Base-by-base conservation (phyloP, 2,888 invertebrate species). In the Noctua pronuba region DNA sequence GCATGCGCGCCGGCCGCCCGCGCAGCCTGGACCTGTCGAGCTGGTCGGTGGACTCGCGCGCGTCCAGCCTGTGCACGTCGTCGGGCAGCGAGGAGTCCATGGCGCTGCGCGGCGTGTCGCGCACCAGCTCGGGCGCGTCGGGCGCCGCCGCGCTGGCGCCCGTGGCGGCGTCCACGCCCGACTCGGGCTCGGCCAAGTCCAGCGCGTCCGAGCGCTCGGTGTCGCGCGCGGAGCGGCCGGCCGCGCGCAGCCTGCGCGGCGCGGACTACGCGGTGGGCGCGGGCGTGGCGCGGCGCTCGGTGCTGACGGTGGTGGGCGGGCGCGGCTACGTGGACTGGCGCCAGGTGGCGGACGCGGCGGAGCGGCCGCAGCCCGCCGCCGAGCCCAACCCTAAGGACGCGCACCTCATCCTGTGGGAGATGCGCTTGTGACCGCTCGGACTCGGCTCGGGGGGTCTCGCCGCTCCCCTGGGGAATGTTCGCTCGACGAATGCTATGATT, bases 351-450 rank as follows among this genome's bases (percentile, higher is more conserved):
- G 97, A 98, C 92, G 96, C 97, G 44, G 95, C 97, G 3, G 97
- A 97, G 86, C 96, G 97, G 49, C 96, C 97, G 13, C 94, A 95
- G 73, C 95, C 96, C 66, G 96, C 97, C 62, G 97, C 97, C 69
- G 98, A 98, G 82, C 98, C 98, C 68, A 98, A 98, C 93, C 98
- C 98, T 83, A 98, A 97, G 91, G 98, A 99, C 97, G 99, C 99
- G 28, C 98, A 99, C 95, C 98, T 99, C 90, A 98, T 99, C 83
- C 97, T 99, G 70, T 99, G 99, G 99, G 99, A 99, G 89, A 96
- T 95, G 96, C 94, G 96, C 71, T 93, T 96, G 94, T 96, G 95
- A 96, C 93, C 90, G 72, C 70, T 28, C 64, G 49, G 73, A 10
- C 38, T 35, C n/a, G 21, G 24, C 83, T 13, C 52, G 69, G 62